Percentiles rank a stretch among this genome's conserved stretches.
Conservation (phyloP, 2,797 vertebrate species). For the Salarias fasciatus region DNA sequence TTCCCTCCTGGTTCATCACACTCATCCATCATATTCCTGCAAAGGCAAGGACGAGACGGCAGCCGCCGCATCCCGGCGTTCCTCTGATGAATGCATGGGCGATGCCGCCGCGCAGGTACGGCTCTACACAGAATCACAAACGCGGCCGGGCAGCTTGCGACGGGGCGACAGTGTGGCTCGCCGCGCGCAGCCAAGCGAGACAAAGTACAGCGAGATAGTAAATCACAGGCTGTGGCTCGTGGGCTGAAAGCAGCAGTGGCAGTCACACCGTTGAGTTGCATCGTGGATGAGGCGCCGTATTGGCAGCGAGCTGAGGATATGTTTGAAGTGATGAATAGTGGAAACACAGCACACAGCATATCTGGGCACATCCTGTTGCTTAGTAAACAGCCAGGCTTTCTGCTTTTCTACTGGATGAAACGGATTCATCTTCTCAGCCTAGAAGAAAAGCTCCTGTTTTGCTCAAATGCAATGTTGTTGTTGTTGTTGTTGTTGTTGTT, state of each 20-base stretch:
- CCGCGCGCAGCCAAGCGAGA: constrained; percentile 69
- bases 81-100: constrained; percentile 60
- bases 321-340: constrained; percentile 72
- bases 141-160: constrained; percentile 55
- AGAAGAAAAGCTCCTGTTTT: constrained; percentile 47
- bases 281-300: constrained; percentile 55
- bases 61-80: constrained; percentile 52
- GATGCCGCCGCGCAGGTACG: constrained; percentile 55
- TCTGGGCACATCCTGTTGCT: constrained; percentile 55
- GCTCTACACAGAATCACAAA: constrained; percentile 69
- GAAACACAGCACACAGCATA: constrained; percentile 63
- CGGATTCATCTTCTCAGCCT: constrained; percentile 61
- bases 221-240: constrained; percentile 70
- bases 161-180: constrained; percentile 60
- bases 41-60: constrained; percentile 32
- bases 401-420: constrained; percentile 52
- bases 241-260: constrained; percentile 54
- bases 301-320: constrained; percentile 62
- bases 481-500: too few relatives aligned
- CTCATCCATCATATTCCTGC: constrained; percentile 49
- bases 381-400: constrained; percentile 56
- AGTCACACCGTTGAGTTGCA: constrained; percentile 57
- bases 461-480: constrained; percentile 3
- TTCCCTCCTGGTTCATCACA: constrained; percentile 58
- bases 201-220: constrained; percentile 76